Evolutionary conservation across 2,888 invertebrate species (phyloP), one percentile per base, ranked within the genome.

Genomic region (Caenorhabditis becei): DNA sequence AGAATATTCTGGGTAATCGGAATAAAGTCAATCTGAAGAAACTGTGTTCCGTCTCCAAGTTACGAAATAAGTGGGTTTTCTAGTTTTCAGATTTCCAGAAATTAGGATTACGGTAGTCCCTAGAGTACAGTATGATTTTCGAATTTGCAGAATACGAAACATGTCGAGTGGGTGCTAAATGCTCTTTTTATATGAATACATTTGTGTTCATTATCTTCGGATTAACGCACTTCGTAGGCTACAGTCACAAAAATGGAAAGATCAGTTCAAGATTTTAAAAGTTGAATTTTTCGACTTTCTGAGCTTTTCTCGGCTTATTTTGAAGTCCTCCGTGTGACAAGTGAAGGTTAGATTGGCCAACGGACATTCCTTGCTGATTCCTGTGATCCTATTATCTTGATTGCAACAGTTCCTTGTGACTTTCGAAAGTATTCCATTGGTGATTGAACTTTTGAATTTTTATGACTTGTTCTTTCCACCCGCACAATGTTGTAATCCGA

Each of bases 391-490:
- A 5, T 35, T 35, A 44, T n/a, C 44, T 16, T 4, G 7, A 5
- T 44, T 16, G 16, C n/a, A n/a, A n/a, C 44, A 4, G n/a, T n/a
- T n/a, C n/a, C 44, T 11, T n/a, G 28, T 14, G 14, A 56, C 7
- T n/a, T n/a, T 32, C n/a, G 14, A n/a, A 56, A 7, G 44, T 44
- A n/a, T n/a, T n/a, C 5, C 5, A 28, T 14, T 56, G 54, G 16
- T 56, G n/a, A 28, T 56, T 56, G 54, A 56, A 56, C 54, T n/a
- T 56, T 56, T 56, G 54, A 24, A 51, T 8, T n/a, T 23, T 18
- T n/a, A 32, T 56, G 54, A 56, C 16, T 28, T 56, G 54, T 56
- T 56, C 54, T 56, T 56, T 56, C 23, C 8, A 16, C 54, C 32
- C 18, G 18, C 10, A 5, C 54, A n/a, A 32, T 56, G 28, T 28